These are phyloP conservation scores for Cebus imitator DNA, from an alignment of 2,113 vertebrate genomes.

Conservation along the genomic window DNA sequence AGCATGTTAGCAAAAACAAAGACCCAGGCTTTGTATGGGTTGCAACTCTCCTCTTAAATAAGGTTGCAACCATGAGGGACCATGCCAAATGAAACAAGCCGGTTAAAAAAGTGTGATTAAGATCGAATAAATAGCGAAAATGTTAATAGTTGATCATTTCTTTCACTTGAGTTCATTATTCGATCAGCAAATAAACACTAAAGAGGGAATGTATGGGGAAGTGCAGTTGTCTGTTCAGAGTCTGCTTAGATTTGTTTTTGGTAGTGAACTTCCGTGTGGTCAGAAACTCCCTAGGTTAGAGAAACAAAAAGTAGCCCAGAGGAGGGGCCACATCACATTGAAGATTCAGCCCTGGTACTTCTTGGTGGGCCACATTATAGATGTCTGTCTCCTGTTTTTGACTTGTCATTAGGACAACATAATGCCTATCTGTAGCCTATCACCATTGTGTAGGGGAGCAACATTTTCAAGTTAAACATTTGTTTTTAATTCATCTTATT, in stretches of 20 bases:
- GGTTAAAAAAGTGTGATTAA: not conserved
- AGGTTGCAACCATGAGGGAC: not conserved
- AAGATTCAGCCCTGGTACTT: not conserved
- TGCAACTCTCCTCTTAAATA: not conserved
- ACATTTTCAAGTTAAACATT: not conserved
- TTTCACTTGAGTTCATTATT: not conserved
- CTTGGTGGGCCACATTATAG: rapidly evolving
- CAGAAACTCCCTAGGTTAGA: not conserved
- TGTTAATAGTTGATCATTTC: not conserved
- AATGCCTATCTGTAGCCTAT: not conserved
- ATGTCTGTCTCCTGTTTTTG: not conserved
- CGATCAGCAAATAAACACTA: not conserved
- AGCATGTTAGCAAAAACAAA: not conserved
- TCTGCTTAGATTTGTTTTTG: not conserved
- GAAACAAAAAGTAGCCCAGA: not conserved
- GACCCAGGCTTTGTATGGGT: not conserved
- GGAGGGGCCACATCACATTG: not conserved
- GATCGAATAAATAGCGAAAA: not conserved
- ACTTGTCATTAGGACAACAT: not conserved
- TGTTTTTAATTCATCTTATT: not conserved
- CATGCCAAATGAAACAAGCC: not conserved
- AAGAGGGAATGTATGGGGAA: not conserved
- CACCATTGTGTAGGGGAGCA: not conserved
- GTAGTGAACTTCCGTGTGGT: not conserved
- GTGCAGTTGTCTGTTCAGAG: not conserved